These are phyloP conservation scores for Gavialis gangeticus DNA, from an alignment of 2,113 vertebrate genomes.

Conservation along the genomic window DNA sequence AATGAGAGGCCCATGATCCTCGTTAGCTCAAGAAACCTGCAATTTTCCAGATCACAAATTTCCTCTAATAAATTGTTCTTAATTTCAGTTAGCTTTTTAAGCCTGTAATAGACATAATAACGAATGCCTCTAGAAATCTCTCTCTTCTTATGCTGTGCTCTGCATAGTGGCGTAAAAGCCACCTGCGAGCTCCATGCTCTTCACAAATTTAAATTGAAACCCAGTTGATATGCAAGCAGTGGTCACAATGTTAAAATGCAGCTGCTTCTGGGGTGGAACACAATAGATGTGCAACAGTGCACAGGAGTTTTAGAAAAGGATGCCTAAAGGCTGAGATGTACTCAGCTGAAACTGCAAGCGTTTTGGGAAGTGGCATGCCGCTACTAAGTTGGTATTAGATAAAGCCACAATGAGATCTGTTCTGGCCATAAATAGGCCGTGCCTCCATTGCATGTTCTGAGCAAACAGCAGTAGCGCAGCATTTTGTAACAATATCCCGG, in stretches of 20 bases:
- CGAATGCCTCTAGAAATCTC: fast-evolving
- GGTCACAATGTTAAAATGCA: not conserved
- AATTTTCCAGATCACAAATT: not conserved
- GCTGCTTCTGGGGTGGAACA: not conserved
- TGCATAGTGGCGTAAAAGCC: too few relatives aligned
- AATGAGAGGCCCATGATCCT: not conserved
- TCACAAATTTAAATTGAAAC: not conserved
- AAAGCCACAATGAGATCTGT: not conserved
- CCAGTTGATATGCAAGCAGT: too few relatives aligned
- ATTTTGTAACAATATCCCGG: not conserved
- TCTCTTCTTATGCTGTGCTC: fast-evolving
- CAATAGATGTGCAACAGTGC: not conserved
- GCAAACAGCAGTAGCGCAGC: not conserved
- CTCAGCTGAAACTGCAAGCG: not conserved
- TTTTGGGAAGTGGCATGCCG: not conserved
- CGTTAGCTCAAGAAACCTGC: not conserved
- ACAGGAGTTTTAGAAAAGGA: not conserved
- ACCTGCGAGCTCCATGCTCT: too few relatives aligned
- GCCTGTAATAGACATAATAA: fast-evolving
- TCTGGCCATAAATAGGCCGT: not conserved
- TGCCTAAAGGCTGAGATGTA: too few relatives aligned
- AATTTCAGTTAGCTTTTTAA: not conserved
- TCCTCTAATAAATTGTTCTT: not conserved
- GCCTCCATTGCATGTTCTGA: not conserved
- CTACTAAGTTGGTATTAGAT: not conserved